Evolutionary conservation across 2,113 vertebrate genomes (phyloP).

Genomic region (Hymenochirus boettgeri): DNA sequence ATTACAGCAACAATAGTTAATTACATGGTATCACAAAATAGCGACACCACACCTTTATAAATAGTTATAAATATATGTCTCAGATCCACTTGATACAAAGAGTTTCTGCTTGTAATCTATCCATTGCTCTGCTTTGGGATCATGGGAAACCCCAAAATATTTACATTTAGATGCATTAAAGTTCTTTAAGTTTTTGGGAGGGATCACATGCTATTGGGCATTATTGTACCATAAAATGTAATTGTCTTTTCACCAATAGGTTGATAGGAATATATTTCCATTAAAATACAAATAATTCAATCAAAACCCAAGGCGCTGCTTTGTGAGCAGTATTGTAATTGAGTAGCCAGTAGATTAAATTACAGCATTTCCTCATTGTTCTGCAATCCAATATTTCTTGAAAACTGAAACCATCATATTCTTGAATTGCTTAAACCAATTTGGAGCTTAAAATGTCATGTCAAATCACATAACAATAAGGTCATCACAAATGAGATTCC

Average conservation of each 20-base stretch:
- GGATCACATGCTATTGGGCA: too few species aligned
- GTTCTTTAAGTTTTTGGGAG: too few species aligned
- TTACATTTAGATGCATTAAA: too few species aligned
- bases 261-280: conserved; percentile 25
- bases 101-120: too few species aligned
- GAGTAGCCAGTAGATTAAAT: conserved; percentile 63
- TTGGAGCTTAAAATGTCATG: conserved; percentile 72
- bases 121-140: too few species aligned
- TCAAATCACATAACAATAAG: conserved; percentile 67
- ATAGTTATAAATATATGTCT: too few species aligned
- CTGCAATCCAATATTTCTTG: conserved; percentile 65
- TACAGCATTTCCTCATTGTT: conserved; percentile 59
- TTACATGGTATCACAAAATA: too few species aligned
- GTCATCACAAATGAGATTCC: conserved; percentile 70
- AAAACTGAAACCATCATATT: conserved; percentile 61
- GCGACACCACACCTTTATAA: too few species aligned
- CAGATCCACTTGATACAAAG: too few species aligned
- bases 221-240: too few species aligned
- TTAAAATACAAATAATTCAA: conserved; percentile 50
- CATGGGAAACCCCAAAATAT: too few species aligned
- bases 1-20: too few species aligned
- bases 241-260: conserved; percentile 12
- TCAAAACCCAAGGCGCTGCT: conserved; percentile 54
- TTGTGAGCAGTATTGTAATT: conserved; percentile 56
- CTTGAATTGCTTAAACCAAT: conserved; percentile 72